These are phyloP conservation scores for Drosophila chauvacae DNA, from an alignment of 1,140 invertebrate species.

Conservation along the genomic window DNA sequence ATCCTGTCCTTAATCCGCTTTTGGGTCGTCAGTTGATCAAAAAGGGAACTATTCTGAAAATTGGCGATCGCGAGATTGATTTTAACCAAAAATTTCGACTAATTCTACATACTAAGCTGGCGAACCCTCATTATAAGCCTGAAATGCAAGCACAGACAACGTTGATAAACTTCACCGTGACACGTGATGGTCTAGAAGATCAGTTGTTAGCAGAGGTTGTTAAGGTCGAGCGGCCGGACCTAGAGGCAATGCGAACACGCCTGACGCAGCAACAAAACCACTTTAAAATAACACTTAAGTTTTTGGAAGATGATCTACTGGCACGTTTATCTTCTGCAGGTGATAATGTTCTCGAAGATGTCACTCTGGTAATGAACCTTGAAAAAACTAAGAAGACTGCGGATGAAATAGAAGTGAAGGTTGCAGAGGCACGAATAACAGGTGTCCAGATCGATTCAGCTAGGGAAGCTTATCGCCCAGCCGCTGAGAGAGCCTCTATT, in stretches of 20 bases:
- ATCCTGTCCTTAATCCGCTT: slow-evolving; percentile 95
- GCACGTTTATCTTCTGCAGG: slow-evolving; percentile 94
- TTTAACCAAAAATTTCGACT: slow-evolving; percentile 91
- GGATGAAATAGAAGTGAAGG: slow-evolving; percentile 94
- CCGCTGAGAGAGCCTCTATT: slow-evolving; percentile 93
- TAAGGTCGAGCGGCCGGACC: slow-evolving; percentile 95
- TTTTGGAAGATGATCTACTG: slow-evolving; percentile 94
- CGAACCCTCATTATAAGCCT: slow-evolving; percentile 97
- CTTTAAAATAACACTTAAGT: slow-evolving; percentile 96
- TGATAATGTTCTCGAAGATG: slow-evolving; percentile 95
- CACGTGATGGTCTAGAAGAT: slow-evolving; percentile 95
- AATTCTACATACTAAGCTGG: slow-evolving; percentile 87
- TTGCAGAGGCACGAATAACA: slow-evolving; percentile 93
- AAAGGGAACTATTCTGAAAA: slow-evolving; percentile 90
- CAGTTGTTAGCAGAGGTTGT: slow-evolving; percentile 97
- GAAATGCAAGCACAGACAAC: slow-evolving; percentile 98
- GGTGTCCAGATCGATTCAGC: slow-evolving; percentile 95
- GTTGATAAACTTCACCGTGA: slow-evolving; percentile 97
- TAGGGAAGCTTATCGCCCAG: slow-evolving; percentile 94
- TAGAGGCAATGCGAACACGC: slow-evolving; percentile 90
- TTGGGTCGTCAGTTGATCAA: slow-evolving; percentile 95
- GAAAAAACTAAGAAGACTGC: slow-evolving; percentile 97
- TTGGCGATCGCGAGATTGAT: slow-evolving; percentile 96
- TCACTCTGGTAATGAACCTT: slow-evolving; percentile 95
- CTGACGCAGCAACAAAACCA: slow-evolving; percentile 97